Evolutionary conservation across 2,888 invertebrate species (phyloP).

Genomic region (Chrysolina oricalcia): DNA sequence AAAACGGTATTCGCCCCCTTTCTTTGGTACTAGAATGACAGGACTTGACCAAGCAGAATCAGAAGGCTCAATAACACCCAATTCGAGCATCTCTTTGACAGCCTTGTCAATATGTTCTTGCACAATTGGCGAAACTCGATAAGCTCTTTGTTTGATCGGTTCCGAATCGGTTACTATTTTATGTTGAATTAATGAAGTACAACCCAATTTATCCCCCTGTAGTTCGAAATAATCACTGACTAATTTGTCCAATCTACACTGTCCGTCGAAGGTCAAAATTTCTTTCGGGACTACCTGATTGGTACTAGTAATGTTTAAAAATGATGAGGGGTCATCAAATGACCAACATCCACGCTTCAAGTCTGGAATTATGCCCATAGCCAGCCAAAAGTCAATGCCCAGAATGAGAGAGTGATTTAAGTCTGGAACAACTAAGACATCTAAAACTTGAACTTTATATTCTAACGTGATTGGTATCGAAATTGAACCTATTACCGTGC

Average conservation of each 20-base stretch:
- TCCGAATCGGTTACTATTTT: constrained; percentile 38
- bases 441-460: constrained; percentile 25
- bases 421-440: constrained; percentile 37
- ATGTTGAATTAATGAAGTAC: constrained; percentile 46
- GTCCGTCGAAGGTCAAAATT: constrained; percentile 22
- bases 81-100: constrained; percentile 53
- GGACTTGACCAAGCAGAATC: constrained; percentile 60
- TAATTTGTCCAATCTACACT: neutral
- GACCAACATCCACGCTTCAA: constrained; percentile 34
- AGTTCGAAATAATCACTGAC: constrained; percentile 42
- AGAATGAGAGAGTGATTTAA: constrained; percentile 35
- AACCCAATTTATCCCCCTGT: constrained; percentile 33
- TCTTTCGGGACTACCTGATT: constrained; percentile 7
- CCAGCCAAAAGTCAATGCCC: constrained; percentile 42
- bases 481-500: constrained; percentile 33
- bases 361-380: constrained; percentile 42
- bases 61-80: constrained; percentile 56
- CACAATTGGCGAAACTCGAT: constrained; percentile 41
- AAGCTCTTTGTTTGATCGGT: constrained; percentile 49
- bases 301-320: neutral
- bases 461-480: constrained; percentile 31
- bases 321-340: constrained; percentile 10
- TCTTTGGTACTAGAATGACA: constrained; percentile 61
- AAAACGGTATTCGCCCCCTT: constrained; percentile 56
- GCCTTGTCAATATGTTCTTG: constrained; percentile 46